Percentiles rank a stretch among this genome's conserved stretches.
phyloP scores from a whole-genome alignment of 2,888 invertebrate species.

The Drosophila anomalata region DNA sequence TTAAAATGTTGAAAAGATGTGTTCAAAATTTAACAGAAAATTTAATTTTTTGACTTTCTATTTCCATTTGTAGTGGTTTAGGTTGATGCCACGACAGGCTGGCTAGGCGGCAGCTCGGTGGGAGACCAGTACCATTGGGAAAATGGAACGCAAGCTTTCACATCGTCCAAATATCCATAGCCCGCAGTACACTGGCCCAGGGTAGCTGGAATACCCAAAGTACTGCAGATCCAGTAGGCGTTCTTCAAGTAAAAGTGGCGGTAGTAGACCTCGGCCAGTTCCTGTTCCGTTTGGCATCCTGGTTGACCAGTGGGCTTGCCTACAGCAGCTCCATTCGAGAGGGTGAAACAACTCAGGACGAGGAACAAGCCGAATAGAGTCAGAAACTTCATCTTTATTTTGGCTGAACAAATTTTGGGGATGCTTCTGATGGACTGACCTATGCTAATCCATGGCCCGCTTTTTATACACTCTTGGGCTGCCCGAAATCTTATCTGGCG shows the following conservation, averaged over 20 bases:
- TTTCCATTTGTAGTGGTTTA: conserved; percentile 11
- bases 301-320: conserved; percentile 63
- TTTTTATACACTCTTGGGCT: conserved; percentile 47
- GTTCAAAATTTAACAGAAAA: no score
- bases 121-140: conserved; percentile 69
- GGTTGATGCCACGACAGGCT: conserved; percentile 33
- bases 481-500: conserved; percentile 57
- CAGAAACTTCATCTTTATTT: conserved; percentile 54
- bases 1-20: no score
- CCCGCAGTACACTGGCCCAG: conserved; percentile 42
- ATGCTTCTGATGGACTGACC: conserved; percentile 44
- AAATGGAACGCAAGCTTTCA: conserved; percentile 65
- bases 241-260: conserved; percentile 59
- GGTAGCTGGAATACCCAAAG: conserved; percentile 57
- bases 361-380: conserved; percentile 31
- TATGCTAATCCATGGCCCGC: conserved; percentile 33
- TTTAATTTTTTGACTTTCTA: conserved; percentile 1
- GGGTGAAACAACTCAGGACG: conserved; percentile 34
- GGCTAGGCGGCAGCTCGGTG: conserved; percentile 66
- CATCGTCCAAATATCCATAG: conserved; percentile 56
- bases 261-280: conserved; percentile 49
- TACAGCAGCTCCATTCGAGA: conserved; percentile 24
- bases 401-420: neutral
- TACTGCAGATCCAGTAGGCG: conserved; percentile 61
- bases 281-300: conserved; percentile 65